Evolutionary conservation across 2,888 invertebrate species (phyloP).

Genomic region (Drosophila barbarae): DNA sequence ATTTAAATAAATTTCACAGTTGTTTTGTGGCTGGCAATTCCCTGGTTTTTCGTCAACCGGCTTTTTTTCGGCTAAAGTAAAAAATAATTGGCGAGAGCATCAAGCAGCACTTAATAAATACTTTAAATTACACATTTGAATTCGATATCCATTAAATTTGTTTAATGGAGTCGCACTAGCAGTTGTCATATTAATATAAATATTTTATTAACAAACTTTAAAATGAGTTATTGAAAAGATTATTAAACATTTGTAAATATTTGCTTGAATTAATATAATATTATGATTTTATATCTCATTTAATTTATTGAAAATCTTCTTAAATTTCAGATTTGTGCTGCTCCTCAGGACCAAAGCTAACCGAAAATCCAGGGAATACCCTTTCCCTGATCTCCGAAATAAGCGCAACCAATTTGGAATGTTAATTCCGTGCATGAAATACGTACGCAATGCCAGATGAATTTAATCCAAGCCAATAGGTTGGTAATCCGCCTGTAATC

Average conservation of each 20-base stretch:
- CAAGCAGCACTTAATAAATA: slow-evolving; percentile 9
- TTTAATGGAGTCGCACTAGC: background rate
- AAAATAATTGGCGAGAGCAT: slow-evolving; percentile 19
- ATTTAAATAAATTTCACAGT: slow-evolving; percentile 53
- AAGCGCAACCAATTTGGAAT: slow-evolving; percentile 26
- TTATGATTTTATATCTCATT: no score
- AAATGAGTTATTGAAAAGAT: background rate
- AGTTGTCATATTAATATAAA: no score
- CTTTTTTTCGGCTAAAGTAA: slow-evolving; percentile 6
- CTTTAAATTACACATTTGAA: background rate
- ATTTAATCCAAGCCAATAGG: slow-evolving; percentile 32
- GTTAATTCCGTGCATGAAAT: slow-evolving; percentile 23
- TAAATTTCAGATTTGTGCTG: no score
- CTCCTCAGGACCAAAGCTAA: no score
- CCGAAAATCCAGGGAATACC: background rate
- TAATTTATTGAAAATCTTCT: no score
- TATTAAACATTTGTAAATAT: no score
- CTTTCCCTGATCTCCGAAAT: background rate
- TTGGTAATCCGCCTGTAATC: slow-evolving; percentile 19
- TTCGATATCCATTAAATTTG: background rate
- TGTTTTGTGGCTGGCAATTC: slow-evolving; percentile 41
- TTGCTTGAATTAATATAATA: no score
- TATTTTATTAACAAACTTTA: background rate
- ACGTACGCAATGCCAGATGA: slow-evolving; percentile 10
- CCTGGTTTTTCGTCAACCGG: slow-evolving; percentile 20